A percentile compares a stretch with the other conserved stretches of the same genome.
These are phyloP conservation scores for Paguma larvata DNA, from an alignment of 2,797 vertebrate species.

Conservation along the genomic window DNA sequence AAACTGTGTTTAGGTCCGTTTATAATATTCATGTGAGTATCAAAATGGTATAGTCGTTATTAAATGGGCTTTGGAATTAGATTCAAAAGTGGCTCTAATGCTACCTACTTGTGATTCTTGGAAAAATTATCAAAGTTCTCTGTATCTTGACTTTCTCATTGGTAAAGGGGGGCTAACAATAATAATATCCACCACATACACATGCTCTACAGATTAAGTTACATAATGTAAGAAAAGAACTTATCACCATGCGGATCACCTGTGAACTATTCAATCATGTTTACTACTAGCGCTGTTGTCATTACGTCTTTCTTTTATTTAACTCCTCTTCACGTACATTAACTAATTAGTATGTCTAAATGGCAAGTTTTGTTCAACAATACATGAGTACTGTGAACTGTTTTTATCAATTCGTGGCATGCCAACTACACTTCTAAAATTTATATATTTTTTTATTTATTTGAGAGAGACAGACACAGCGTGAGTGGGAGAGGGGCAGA, in stretches of 20 bases:
- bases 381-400: background rate
- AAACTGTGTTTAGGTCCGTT: background rate
- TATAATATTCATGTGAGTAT: background rate
- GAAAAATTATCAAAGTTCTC: slow-evolving; percentile 21
- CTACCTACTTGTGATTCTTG: background rate
- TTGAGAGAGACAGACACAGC: too few species aligned
- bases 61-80: background rate
- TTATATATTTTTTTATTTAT: too few species aligned
- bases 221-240: background rate
- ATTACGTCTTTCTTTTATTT: background rate
- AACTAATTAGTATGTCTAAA: background rate
- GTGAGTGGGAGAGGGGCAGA: too few species aligned
- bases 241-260: background rate
- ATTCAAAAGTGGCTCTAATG: background rate
- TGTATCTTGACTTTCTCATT: background rate
- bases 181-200: background rate
- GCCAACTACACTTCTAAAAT: background rate
- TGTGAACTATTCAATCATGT: background rate
- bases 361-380: background rate
- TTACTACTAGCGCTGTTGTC: background rate
- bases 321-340: background rate
- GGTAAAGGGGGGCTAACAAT: background rate
- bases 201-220: background rate
- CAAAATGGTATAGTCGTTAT: background rate
- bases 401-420: background rate